These are phyloP conservation scores for Siniperca scherzeri DNA, from an alignment of 2,797 vertebrate genomes.

Conservation along the genomic window DNA sequence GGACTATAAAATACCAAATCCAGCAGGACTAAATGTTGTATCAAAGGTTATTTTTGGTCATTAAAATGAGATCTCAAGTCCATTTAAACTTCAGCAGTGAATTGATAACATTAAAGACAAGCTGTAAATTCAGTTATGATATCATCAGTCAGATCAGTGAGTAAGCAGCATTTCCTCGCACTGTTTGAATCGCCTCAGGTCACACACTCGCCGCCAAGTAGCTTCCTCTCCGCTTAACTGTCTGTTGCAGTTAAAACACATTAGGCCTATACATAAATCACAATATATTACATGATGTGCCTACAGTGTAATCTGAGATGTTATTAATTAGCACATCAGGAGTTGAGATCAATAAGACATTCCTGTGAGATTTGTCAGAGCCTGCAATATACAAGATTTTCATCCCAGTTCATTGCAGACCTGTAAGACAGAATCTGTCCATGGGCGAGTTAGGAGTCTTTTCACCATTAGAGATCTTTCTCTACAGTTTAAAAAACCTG, in stretches of 20 bases:
- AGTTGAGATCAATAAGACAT: conserved; percentile 67
- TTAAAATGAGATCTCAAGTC: conserved; percentile 3
- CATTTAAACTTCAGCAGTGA: conserved; percentile 4
- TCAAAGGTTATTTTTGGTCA: conserved; percentile 2
- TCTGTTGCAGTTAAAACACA: conserved; percentile 54
- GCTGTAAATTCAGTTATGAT: conserved; percentile 52
- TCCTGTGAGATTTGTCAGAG: conserved; percentile 68
- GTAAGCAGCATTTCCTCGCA: conserved; percentile 45
- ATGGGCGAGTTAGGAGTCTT: background rate
- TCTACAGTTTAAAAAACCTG: background rate
- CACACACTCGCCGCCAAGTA: conserved; percentile 75
- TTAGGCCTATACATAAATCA: conserved; percentile 57
- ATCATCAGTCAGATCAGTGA: conserved; percentile 50
- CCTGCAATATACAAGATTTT: conserved; percentile 50
- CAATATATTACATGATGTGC: conserved; percentile 25
- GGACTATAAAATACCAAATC: background rate
- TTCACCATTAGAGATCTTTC: conserved; percentile 9
- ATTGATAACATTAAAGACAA: conserved; percentile 11
- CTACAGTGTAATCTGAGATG: conserved; percentile 56
- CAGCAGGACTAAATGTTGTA: background rate
- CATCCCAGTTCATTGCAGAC: conserved; percentile 8
- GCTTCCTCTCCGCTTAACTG: conserved; percentile 56
- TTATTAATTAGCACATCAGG: conserved; percentile 68
- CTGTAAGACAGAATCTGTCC: conserved; percentile 20
- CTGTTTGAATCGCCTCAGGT: conserved; percentile 67